These are phyloP conservation scores for Chiloscyllium plagiosum DNA, from an alignment of 2,113 vertebrate species.

Conservation along the genomic window DNA sequence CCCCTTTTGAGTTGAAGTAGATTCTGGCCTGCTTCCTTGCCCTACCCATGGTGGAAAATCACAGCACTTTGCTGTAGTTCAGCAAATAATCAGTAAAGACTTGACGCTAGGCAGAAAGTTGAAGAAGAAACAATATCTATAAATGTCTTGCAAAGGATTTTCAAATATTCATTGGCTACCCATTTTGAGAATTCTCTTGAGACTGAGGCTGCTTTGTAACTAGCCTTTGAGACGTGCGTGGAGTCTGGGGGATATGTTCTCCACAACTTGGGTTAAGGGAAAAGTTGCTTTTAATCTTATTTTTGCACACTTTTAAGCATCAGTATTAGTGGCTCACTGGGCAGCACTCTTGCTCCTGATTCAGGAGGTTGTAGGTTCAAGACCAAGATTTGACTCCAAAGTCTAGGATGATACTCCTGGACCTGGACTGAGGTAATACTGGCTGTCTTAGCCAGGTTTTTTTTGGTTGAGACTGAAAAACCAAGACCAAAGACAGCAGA, in stretches of 20 bases:
- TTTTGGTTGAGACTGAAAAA: neutral
- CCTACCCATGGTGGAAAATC: neutral
- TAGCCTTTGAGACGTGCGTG: neutral
- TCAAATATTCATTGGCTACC: too few species aligned
- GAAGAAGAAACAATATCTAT: neutral
- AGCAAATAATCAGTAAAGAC: too few species aligned
- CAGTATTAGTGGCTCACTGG: neutral
- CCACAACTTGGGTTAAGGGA: neutral
- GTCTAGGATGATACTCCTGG: neutral
- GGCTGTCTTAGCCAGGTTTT: neutral
- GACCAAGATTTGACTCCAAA: neutral
- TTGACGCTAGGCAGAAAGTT: too few species aligned
- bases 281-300: neutral
- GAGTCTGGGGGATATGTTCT: neutral
- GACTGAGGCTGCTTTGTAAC: neutral
- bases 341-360: neutral
- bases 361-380: neutral
- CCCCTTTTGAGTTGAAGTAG: too few species aligned
- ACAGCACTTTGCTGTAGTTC: neutral
- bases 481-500: neutral
- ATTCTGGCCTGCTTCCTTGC: neutral
- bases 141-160: neutral
- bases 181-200: neutral
- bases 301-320: neutral
- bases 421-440: neutral